Evolutionary conservation across 2,888 invertebrate species (phyloP).

Genomic region (Helleia helle): DNA sequence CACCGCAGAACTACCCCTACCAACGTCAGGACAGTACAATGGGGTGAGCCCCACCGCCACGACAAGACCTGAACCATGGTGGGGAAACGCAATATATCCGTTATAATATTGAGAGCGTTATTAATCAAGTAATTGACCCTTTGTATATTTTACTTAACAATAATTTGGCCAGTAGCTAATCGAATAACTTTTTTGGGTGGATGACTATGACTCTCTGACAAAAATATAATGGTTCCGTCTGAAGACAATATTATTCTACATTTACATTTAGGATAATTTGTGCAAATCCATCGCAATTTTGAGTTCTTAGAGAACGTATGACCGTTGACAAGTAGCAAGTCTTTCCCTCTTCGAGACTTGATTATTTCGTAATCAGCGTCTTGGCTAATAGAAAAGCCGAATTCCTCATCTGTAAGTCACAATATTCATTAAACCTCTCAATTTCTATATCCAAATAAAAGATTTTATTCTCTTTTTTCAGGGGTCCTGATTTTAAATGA

Average conservation of each 20-base stretch:
- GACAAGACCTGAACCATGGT: no score
- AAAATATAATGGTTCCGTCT: slow-evolving; percentile 15
- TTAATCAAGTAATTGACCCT: no score
- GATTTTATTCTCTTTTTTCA: no score
- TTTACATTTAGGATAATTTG: slow-evolving; percentile 24
- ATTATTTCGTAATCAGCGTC: slow-evolving; percentile 21
- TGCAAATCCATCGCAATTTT: slow-evolving; percentile 29
- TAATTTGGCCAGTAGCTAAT: not conserved
- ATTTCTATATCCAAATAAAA: no score
- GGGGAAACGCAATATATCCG: no score
- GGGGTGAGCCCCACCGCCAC: no score
- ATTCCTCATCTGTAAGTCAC: not conserved
- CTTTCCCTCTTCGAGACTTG: slow-evolving; percentile 27
- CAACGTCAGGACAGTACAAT: no score
- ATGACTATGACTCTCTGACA: slow-evolving; percentile 24
- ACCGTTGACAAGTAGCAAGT: slow-evolving; percentile 26
- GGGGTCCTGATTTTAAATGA: no score
- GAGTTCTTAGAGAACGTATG: slow-evolving; percentile 25
- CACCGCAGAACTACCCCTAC: no score
- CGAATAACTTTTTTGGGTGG: slow-evolving; percentile 13
- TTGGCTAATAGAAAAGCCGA: not conserved
- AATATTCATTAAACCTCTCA: no score
- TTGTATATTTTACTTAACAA: not conserved
- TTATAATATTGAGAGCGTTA: no score
- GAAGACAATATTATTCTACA: slow-evolving; percentile 22